These are phyloP conservation scores for Drosophila chauvacae DNA, from an alignment of 1,140 invertebrate genomes.

Conservation along the genomic window DNA sequence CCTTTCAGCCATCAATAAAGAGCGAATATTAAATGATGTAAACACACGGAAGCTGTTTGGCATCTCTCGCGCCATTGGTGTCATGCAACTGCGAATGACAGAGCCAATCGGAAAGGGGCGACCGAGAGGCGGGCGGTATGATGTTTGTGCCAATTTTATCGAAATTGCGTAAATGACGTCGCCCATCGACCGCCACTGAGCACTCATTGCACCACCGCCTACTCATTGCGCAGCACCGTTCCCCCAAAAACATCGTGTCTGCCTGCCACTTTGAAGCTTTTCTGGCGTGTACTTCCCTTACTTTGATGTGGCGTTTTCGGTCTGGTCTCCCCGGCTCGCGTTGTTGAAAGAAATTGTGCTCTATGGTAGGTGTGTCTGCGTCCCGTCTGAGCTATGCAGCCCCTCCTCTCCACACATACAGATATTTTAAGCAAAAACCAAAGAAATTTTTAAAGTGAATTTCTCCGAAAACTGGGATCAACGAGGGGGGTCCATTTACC, in stretches of 20 bases:
- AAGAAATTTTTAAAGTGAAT: constrained; percentile 47
- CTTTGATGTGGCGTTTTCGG: constrained; percentile 58
- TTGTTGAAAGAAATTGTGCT: constrained; percentile 22
- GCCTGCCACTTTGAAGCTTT: constrained; percentile 32
- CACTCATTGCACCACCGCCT: background rate
- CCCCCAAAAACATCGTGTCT: constrained; percentile 16
- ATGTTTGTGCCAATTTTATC: constrained; percentile 66
- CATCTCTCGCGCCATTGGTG: constrained; percentile 4
- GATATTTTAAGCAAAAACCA: constrained; percentile 30
- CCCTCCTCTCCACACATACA: background rate
- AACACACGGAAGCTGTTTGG: constrained; percentile 35
- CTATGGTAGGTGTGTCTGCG: constrained; percentile 13
- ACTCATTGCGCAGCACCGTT: background rate
- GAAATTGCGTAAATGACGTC: constrained; percentile 54
- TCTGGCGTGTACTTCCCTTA: constrained; percentile 53
- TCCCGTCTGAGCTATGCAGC: constrained; percentile 11
- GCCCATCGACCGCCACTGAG: background rate
- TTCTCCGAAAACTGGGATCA: constrained; percentile 30
- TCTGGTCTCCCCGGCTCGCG: constrained; percentile 7
- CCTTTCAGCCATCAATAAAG: constrained; percentile 2
- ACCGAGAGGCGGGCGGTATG: constrained; percentile 2
- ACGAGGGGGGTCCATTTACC: background rate
- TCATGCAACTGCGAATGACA: constrained; percentile 28
- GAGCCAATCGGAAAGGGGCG: constrained; percentile 25
- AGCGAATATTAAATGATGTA: constrained; percentile 22